Evolutionary conservation across 2,797 vertebrate genomes (phyloP).

Genomic region (Crax fasciolata): DNA sequence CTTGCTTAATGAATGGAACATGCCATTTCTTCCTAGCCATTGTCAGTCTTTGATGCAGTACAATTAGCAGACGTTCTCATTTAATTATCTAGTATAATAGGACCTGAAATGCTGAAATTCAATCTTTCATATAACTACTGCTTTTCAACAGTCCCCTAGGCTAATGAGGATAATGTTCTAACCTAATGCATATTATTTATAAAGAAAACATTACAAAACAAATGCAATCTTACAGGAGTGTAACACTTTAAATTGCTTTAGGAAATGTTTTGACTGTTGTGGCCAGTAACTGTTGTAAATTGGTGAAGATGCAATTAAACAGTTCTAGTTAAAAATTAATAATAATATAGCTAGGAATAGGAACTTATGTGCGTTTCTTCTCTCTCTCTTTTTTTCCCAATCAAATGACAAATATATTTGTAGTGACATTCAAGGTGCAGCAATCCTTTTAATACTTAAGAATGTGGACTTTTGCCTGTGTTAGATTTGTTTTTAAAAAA

Average conservation of each 20-base stretch:
- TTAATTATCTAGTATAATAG: slow-evolving; percentile 42
- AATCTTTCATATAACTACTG: slow-evolving; percentile 32
- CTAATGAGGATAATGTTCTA: slow-evolving; percentile 53
- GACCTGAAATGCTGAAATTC: slow-evolving; percentile 60
- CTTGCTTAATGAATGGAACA: neutral
- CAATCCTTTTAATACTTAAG: neutral
- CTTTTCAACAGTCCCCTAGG: slow-evolving; percentile 50
- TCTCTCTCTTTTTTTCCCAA: neutral
- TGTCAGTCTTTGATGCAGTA: neutral
- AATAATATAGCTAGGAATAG: neutral
- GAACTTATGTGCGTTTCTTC: neutral
- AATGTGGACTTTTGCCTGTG: neutral
- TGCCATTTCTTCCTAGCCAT: neutral
- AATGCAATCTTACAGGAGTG: neutral
- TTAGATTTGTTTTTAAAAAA: neutral
- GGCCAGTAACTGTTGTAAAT: neutral
- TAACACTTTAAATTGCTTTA: slow-evolving; percentile 50
- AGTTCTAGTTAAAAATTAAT: slow-evolving; percentile 21
- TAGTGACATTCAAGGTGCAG: neutral
- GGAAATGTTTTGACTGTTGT: neutral
- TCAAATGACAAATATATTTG: neutral
- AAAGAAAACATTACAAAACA: slow-evolving; percentile 44
- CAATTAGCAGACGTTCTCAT: slow-evolving; percentile 56
- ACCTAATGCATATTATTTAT: slow-evolving; percentile 34
- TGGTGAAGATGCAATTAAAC: neutral